Base-by-base conservation (phyloP, 2,888 invertebrate species). In the Synergus gifuensis region DNA sequence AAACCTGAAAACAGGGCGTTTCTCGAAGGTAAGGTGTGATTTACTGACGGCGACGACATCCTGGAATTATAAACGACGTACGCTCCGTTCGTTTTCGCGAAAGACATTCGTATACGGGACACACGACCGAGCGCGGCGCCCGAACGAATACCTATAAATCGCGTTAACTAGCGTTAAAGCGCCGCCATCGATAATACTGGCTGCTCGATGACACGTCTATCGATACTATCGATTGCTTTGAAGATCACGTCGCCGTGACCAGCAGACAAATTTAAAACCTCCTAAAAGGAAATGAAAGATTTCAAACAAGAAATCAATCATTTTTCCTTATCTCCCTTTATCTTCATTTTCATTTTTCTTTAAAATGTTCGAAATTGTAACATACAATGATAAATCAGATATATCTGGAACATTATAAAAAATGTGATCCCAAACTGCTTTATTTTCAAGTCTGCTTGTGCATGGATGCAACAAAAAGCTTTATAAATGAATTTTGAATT, bases 1-100 rank as follows among this genome's bases (percentile, higher is more conserved):
- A 67, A 76, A 44, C 78, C 69, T 77, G 81, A 63, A 81, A 78
- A 78, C 76, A 69, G 62, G 62, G 67, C 62, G 81, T 83, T 80
- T 82, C 81, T 85, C 83, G 83, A 84, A 83, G 83, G 82, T 82
- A 85, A 81, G 85, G 79, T 84, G 85, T 87, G 87, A 87, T 87
- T 87, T 87, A 87, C 82, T 83, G 83, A 83, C 77, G 77, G 80
- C 84, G 82, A 81, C 85, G 81, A 79, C 80, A 84, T 85, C 73
- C 36, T 73, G 73, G 73, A 86, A 86, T 87, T 86, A 87, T 87
- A 86, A 87, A 87, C 85, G 86, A 86, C 83, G 82, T 76, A 44
- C 76, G 60, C 79, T 80, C 73, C 83, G 80, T 83, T 83, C 83
- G 80, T 80, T 83, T 81, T 80, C 81, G 79, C 81, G 78, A 82